Evolutionary conservation across 2,113 vertebrate genomes (phyloP).

Genomic region (Xiphorhynchus elegans): DNA sequence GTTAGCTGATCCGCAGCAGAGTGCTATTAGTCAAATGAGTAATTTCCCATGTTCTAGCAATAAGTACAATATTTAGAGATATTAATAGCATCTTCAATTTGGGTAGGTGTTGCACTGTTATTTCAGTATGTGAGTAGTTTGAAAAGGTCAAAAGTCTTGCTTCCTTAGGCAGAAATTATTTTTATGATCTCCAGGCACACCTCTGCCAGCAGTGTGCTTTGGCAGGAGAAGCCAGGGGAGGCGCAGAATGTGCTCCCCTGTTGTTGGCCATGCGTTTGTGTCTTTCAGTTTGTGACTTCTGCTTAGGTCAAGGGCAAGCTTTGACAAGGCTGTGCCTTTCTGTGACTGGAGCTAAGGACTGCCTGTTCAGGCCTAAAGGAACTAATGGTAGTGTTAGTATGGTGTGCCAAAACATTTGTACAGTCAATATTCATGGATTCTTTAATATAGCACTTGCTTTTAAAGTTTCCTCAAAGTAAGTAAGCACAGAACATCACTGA

Average conservation of each 20-base stretch:
- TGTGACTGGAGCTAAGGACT: not conserved
- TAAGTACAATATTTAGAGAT: not conserved
- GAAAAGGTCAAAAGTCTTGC: not conserved
- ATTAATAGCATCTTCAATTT: not conserved
- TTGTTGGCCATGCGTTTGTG: not conserved
- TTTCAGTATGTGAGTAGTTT: not conserved
- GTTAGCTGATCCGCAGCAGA: not conserved
- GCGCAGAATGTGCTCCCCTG: accelerated
- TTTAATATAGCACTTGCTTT: not conserved
- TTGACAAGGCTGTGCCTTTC: not conserved
- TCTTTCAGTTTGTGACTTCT: not conserved
- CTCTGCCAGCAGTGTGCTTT: not conserved
- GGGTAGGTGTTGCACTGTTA: not conserved
- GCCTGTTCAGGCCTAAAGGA: not conserved
- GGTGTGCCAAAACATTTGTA: not conserved
- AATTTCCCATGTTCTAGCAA: not conserved
- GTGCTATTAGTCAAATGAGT: not conserved
- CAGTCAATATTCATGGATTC: not conserved
- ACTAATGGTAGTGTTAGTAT: not conserved
- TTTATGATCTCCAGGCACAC: not conserved
- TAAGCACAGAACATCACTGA: not conserved
- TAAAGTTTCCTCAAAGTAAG: not conserved
- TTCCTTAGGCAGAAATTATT: not conserved
- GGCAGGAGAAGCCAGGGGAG: accelerated
- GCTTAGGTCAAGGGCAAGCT: not conserved